Percentiles rank a stretch among this genome's conserved stretches.
phyloP scores from a whole-genome alignment of 2,797 vertebrate genomes.

The Staurois parvus region DNA sequence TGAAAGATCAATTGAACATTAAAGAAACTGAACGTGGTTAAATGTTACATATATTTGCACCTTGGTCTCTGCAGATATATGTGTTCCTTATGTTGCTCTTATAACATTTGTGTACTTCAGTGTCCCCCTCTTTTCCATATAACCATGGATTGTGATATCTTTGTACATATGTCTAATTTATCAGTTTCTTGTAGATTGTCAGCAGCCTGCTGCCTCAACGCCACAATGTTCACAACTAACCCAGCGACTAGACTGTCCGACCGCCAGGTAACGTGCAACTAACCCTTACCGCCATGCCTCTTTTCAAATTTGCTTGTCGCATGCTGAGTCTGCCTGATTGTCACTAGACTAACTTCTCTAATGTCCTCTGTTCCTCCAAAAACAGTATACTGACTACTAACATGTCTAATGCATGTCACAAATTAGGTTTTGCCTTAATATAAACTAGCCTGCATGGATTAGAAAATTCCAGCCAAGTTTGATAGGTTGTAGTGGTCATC shows the following conservation, averaged over 20 bases:
- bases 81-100: neutral
- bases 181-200: slow-evolving; percentile 99
- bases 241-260: slow-evolving; percentile 84
- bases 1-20: neutral
- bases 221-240: slow-evolving; percentile 94
- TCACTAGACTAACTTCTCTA: neutral
- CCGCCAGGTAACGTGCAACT: slow-evolving; percentile 87
- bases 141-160: slow-evolving; percentile 86
- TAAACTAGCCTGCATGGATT: too few species aligned
- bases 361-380: neutral
- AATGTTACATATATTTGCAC: neutral
- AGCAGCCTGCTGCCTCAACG: slow-evolving; percentile 99
- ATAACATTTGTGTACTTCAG: neutral
- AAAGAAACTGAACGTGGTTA: neutral
- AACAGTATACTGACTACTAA: neutral
- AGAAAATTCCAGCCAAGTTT: too few species aligned
- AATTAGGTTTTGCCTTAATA: too few species aligned
- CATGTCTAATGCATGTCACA: too few species aligned
- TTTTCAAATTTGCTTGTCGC: slow-evolving; percentile 63
- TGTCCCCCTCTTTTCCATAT: slow-evolving; percentile 69
- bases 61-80: neutral
- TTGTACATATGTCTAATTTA: slow-evolving; percentile 99
- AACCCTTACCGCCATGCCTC: slow-evolving; percentile 52
- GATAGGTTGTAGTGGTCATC: too few species aligned
- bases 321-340: slow-evolving; percentile 59